A percentile compares a stretch with the other conserved stretches of the same genome.
These are phyloP conservation scores for Scaeva pyrastri DNA, from an alignment of 2,888 invertebrate species.

Conservation along the genomic window DNA sequence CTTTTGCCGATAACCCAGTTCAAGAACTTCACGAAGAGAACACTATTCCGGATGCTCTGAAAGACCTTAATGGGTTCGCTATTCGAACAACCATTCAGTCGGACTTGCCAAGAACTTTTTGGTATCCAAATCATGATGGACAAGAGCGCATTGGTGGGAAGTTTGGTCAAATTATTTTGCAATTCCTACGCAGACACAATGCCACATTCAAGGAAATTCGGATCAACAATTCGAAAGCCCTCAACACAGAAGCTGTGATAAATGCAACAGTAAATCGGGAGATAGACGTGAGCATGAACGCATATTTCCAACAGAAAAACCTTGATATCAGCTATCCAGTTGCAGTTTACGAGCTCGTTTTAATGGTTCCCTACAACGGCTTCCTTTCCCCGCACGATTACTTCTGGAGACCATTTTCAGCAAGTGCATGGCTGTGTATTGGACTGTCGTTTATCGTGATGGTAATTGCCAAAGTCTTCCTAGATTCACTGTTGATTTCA, in stretches of 20 bases:
- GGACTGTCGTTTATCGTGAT: background rate
- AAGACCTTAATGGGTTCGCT: conserved; percentile 37
- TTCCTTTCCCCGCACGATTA: background rate
- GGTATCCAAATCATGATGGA: conserved; percentile 6
- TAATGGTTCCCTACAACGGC: background rate
- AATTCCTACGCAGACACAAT: background rate
- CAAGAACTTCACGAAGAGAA: background rate
- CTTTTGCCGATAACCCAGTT: background rate
- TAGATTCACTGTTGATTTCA: background rate
- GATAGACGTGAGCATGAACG: background rate
- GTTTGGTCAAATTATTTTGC: background rate
- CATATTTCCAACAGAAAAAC: background rate
- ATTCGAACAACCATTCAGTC: conserved; percentile 25
- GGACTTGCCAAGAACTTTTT: conserved; percentile 16
- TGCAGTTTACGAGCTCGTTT: background rate
- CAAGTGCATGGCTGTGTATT: background rate
- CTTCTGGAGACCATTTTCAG: background rate
- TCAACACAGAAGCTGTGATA: too few species aligned
- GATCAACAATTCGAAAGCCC: background rate
- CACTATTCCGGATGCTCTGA: background rate
- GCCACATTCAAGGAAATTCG: background rate
- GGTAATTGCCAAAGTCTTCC: background rate
- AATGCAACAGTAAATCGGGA: background rate
- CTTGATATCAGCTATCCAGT: background rate
- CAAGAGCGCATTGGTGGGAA: conserved; percentile 5